Percentiles rank a stretch among this genome's conserved stretches.
Evolutionary conservation across 2,797 vertebrate genomes (phyloP).

Genomic region (Alosa sapidissima): DNA sequence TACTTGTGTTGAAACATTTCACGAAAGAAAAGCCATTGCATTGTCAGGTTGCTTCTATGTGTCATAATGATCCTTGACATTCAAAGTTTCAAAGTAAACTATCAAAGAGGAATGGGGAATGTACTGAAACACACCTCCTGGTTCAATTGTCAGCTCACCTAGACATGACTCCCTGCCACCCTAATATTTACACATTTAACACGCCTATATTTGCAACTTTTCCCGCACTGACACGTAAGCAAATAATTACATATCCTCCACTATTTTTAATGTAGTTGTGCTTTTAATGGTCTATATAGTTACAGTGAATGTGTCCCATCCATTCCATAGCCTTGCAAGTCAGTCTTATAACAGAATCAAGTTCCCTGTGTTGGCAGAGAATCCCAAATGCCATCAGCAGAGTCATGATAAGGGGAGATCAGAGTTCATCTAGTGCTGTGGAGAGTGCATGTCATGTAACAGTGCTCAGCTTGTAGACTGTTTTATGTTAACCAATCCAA

Average conservation of each 20-base stretch:
- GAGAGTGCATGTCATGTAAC: neutral
- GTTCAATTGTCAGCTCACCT: neutral
- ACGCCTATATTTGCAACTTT: neutral
- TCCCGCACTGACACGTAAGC: neutral
- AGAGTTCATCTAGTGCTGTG: neutral
- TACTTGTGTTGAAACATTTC: too few relatives aligned
- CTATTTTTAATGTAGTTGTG: neutral
- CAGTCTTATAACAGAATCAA: neutral
- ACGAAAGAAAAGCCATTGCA: too few relatives aligned
- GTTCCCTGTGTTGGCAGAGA: neutral
- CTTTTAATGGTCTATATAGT: neutral
- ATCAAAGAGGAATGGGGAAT: neutral
- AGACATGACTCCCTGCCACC: neutral
- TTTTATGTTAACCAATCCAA: neutral
- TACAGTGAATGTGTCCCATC: neutral
- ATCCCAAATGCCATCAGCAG: neutral
- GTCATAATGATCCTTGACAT: neutral
- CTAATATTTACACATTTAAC: neutral
- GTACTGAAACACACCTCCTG: slow-evolving; percentile 7
- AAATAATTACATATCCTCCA: neutral
- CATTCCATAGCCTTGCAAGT: neutral
- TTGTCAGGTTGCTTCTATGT: too few relatives aligned
- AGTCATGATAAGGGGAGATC: neutral
- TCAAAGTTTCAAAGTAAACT: neutral
- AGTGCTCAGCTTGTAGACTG: neutral